phyloP scores from a whole-genome alignment of 2,797 vertebrate genomes.

The Fratercula arctica region DNA sequence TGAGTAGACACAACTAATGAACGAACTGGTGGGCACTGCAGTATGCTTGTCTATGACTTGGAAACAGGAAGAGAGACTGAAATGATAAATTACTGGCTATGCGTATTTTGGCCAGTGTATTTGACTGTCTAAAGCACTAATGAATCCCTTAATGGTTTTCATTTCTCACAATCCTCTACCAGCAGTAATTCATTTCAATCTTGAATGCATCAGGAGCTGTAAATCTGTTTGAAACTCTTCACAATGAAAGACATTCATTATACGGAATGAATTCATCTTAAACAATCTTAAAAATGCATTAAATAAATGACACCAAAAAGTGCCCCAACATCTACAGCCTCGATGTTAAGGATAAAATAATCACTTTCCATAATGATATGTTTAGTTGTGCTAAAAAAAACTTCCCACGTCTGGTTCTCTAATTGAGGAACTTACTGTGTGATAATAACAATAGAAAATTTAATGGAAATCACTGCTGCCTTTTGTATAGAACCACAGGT shows the following conservation, averaged over 20 bases:
- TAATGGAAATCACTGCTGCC: not conserved
- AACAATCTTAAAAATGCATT: slow-evolving; percentile 22
- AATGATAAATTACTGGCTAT: slow-evolving; percentile 3
- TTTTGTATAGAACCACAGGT: not conserved
- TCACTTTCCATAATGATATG: not conserved
- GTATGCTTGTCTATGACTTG: not conserved
- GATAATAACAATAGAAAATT: not conserved
- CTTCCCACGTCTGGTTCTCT: not conserved
- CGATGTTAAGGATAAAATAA: not conserved
- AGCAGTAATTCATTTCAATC: slow-evolving; percentile 37
- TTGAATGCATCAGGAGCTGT: slow-evolving; percentile 1
- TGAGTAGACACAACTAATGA: not conserved
- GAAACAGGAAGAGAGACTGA: not conserved
- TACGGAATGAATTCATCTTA: not conserved
- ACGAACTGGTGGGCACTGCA: slow-evolving; percentile 8
- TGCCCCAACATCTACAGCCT: not conserved
- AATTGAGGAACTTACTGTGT: not conserved
- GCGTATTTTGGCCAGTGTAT: slow-evolving; percentile 8
- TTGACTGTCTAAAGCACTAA: slow-evolving; percentile 24
- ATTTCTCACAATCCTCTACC: not conserved
- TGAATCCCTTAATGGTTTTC: slow-evolving; percentile 13
- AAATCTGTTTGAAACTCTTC: slow-evolving; percentile 29
- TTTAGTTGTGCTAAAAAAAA: not conserved
- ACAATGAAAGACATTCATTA: not conserved
- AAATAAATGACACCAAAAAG: not conserved